These are phyloP conservation scores for Nematolebias whitei DNA, from an alignment of 2,113 vertebrate species.

Conservation along the genomic window DNA sequence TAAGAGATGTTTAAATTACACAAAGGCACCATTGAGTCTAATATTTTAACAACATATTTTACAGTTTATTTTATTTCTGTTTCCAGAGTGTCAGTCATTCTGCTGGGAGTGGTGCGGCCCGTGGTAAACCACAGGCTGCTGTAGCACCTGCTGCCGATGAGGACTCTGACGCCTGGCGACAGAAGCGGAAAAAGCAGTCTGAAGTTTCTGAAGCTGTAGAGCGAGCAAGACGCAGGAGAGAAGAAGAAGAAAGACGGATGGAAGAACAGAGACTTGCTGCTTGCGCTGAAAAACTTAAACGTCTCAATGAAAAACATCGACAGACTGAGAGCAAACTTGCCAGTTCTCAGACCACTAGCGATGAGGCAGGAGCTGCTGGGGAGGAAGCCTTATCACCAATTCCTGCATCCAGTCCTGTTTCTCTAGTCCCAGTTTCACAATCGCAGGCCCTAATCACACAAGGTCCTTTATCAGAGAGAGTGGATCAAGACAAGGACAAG, in stretches of 20 bases:
- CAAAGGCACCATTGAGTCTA: background rate
- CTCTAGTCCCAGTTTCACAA: conserved; percentile 44
- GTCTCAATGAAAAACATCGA: conserved; percentile 94
- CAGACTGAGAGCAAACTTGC: conserved; percentile 57
- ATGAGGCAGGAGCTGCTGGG: conserved; percentile 36
- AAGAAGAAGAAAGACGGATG: conserved; percentile 96
- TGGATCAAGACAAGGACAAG: conserved; percentile 46
- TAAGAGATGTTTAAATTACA: conserved; percentile 49
- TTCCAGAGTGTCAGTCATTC: conserved; percentile 53
- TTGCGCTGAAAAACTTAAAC: conserved; percentile 96
- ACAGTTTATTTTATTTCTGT: background rate
- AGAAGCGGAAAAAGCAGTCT: conserved; percentile 90
- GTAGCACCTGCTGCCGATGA: conserved; percentile 81
- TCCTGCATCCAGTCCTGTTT: conserved; percentile 48
- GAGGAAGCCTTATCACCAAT: conserved; percentile 50
- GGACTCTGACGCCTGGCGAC: conserved; percentile 93
- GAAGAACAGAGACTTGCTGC: conserved; percentile 96
- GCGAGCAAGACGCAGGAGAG: conserved; percentile 90
- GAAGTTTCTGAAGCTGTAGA: conserved; percentile 95
- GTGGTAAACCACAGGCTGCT: conserved; percentile 63
- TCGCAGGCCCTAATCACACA: conserved; percentile 38
- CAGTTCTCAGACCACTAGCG: conserved; percentile 28
- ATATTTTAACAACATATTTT: background rate
- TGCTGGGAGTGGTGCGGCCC: conserved; percentile 40
- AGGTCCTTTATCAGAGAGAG: conserved; percentile 45